phyloP scores from a whole-genome alignment of 2,888 invertebrate genomes.

The Bursaphelenchus okinawaensis region DNA sequence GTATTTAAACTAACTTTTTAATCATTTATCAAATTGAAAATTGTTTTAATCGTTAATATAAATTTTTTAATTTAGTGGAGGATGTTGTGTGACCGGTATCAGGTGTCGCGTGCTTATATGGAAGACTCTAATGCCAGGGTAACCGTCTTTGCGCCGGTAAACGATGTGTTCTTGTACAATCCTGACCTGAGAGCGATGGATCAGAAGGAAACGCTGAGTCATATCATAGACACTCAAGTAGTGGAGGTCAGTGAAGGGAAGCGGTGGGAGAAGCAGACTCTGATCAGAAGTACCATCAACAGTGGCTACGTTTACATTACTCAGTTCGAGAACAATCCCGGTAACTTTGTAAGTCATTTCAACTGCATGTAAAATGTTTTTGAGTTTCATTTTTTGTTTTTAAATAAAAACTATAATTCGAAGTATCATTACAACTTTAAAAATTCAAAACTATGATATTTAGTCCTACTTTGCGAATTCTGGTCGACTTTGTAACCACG shows the following conservation, averaged over 20 bases:
- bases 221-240: conserved; percentile 56
- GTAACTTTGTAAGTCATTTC: conserved; percentile 56
- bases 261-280: conserved; percentile 55
- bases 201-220: conserved; percentile 58
- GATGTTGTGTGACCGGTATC: conserved; percentile 50
- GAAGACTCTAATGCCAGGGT: conserved; percentile 53
- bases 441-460: background rate
- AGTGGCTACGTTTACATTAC: conserved; percentile 57
- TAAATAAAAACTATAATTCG: no score
- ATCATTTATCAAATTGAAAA: background rate
- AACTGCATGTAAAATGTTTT: no score
- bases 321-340: conserved; percentile 58
- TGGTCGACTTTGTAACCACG: conserved; percentile 56
- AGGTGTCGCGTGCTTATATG: conserved; percentile 55
- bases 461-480: conserved; percentile 55
- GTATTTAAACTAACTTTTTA: no score
- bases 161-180: conserved; percentile 58
- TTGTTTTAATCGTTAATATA: background rate
- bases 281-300: conserved; percentile 55
- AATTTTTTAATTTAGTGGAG: conserved; percentile 44
- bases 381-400: no score
- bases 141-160: conserved; percentile 57
- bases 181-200: conserved; percentile 54
- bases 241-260: conserved; percentile 47
- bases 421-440: no score